Conservation (phyloP, 2,797 vertebrate species). For the Brachyrhaphis roseni region DNA sequence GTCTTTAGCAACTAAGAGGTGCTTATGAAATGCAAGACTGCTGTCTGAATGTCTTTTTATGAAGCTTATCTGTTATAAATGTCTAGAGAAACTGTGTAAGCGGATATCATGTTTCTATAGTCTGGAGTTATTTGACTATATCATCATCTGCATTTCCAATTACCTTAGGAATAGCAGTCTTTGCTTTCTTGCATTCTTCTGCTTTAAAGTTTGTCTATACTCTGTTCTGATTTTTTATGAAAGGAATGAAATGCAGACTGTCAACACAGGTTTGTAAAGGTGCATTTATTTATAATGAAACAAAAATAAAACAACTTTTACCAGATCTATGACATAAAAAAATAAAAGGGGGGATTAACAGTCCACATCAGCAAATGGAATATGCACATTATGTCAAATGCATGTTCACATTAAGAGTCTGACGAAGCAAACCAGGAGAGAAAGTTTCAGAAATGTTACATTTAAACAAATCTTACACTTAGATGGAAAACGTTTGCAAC, state of each 20-base stretch:
- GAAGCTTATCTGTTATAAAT: background rate
- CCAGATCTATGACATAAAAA: background rate
- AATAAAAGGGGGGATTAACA: background rate
- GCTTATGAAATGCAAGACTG: conserved; percentile 1
- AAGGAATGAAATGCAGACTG: background rate
- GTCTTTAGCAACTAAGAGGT: conserved; percentile 4
- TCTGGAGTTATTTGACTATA: background rate
- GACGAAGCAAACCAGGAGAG: background rate
- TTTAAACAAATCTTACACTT: background rate
- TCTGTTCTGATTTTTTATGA: background rate
- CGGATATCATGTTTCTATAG: background rate
- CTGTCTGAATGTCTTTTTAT: background rate
- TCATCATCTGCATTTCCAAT: background rate
- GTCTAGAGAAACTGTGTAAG: background rate
- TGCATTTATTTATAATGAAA: background rate
- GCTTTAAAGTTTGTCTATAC: background rate
- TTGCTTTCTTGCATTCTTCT: background rate
- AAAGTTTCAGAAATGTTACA: background rate
- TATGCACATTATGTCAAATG: background rate
- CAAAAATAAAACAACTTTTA: background rate
- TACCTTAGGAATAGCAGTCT: background rate
- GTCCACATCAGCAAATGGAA: background rate
- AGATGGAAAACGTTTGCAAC: too few relatives aligned
- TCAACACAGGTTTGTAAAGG: background rate
- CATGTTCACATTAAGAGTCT: background rate